Percentiles rank a stretch among this genome's conserved stretches.
phyloP scores from a whole-genome alignment of 2,797 vertebrate genomes.

The Oryzias dopingdopingensis region DNA sequence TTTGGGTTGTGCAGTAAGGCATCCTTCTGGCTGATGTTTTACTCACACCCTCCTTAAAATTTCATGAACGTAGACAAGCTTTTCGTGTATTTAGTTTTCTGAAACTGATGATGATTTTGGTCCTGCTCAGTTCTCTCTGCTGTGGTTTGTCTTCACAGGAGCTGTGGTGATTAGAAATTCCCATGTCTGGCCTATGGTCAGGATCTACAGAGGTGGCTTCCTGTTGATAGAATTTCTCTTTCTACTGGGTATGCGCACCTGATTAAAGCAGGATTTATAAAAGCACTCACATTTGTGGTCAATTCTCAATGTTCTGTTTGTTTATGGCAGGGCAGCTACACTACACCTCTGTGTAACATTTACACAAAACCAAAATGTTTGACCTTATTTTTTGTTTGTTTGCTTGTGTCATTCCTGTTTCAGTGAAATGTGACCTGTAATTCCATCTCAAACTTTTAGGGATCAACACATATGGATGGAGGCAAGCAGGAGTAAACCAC shows the following conservation, averaged over 20 bases:
- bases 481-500: constrained; percentile 98
- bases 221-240: constrained; percentile 98
- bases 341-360: not conserved
- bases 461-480: constrained; percentile 99
- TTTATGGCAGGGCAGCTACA: not conserved
- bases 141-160: constrained; percentile 56
- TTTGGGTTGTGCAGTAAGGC: too few species aligned
- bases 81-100: too few species aligned
- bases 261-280: too few species aligned
- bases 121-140: not conserved
- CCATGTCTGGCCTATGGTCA: constrained; percentile 91
- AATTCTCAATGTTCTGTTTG: not conserved
- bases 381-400: too few species aligned
- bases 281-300: constrained; percentile 2
- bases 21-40: too few species aligned
- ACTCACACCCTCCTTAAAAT: too few species aligned
- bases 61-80: too few species aligned
- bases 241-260: constrained; percentile 79
- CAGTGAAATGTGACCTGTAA: too few species aligned
- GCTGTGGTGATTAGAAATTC: constrained; percentile 67
- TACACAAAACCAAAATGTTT: not conserved
- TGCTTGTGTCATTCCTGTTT: too few species aligned
- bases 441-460: constrained; percentile 47
- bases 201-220: constrained; percentile 98
- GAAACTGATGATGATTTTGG: not conserved